These are phyloP conservation scores for Drosophila leonis DNA, from an alignment of 2,888 invertebrate species.

Conservation along the genomic window DNA sequence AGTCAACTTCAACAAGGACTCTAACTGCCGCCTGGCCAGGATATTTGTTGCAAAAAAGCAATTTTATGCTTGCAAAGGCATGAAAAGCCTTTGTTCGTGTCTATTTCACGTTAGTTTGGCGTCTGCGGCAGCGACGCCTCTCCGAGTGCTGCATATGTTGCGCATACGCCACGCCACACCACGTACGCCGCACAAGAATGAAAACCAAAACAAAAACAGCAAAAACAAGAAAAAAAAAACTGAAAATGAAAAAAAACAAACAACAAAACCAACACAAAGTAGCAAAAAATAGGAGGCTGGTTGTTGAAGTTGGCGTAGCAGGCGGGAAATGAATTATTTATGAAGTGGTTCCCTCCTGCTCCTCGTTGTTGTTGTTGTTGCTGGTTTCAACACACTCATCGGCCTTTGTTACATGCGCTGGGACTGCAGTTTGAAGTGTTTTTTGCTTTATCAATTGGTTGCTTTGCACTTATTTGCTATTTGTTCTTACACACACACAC, in stretches of 20 bases:
- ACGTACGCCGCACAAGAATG: conserved; percentile 54
- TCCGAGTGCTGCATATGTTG: conserved; percentile 74
- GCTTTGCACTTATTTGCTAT: conserved; percentile 80
- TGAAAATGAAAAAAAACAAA: conserved; percentile 4
- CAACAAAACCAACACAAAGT: conserved; percentile 17
- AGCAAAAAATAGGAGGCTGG: conserved; percentile 32
- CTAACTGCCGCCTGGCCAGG: conserved; percentile 50
- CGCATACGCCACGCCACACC: conserved; percentile 76
- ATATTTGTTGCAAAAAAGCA: conserved; percentile 82
- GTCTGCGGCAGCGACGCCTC: conserved; percentile 61
- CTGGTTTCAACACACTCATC: conserved; percentile 57
- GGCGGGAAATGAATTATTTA: conserved; percentile 85
- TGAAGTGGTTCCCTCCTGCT: conserved; percentile 82
- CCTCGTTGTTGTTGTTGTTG: conserved; percentile 48
- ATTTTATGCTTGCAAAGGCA: conserved; percentile 83
- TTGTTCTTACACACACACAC: conserved; percentile 63
- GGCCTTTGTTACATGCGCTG: conserved; percentile 68
- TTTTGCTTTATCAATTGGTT: conserved; percentile 80
- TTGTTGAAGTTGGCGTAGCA: conserved; percentile 72
- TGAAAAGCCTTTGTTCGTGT: conserved; percentile 83
- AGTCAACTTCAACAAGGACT: conserved; percentile 30
- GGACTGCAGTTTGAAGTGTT: conserved; percentile 69
- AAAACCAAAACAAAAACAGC: conserved; percentile 8
- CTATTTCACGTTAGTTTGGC: conserved; percentile 83
- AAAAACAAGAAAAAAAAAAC: conserved; percentile 19